Conservation (phyloP, 2,113 vertebrate genomes). For the Kryptolebias marmoratus region DNA sequence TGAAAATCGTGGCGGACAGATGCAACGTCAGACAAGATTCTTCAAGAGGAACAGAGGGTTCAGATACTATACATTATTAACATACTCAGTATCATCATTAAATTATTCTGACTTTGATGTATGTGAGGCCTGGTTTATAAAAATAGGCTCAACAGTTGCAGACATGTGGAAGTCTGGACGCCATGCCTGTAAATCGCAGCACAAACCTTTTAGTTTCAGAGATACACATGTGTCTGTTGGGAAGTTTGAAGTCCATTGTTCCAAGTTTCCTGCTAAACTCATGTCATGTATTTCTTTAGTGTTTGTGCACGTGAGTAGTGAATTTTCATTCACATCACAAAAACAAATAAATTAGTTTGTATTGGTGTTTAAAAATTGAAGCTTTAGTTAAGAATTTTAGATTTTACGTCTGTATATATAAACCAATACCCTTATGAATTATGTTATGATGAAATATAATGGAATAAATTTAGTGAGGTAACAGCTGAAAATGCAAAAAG, state of each 20-base stretch:
- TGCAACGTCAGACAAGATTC: conserved; percentile 17
- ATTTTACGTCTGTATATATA: no score
- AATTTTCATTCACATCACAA: no score
- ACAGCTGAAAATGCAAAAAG: background rate
- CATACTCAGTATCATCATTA: conserved; percentile 1
- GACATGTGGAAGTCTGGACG: conserved; percentile 8
- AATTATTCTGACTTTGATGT: conserved; percentile 19
- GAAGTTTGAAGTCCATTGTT: no score
- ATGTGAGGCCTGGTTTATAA: conserved; percentile 34
- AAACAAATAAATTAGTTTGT: no score
- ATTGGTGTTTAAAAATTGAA: no score
- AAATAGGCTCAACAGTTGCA: conserved; percentile 57
- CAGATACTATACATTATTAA: background rate
- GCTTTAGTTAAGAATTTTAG: no score
- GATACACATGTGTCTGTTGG: no score
- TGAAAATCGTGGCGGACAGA: conserved; percentile 21
- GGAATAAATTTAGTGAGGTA: background rate
- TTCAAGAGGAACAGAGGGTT: conserved; percentile 31
- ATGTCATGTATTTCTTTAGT: no score
- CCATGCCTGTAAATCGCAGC: conserved; percentile 22
- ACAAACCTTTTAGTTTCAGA: background rate
- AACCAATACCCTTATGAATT: no score
- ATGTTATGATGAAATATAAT: no score
- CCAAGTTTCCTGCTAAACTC: no score
- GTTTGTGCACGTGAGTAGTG: no score